A percentile compares a stretch with the other conserved stretches of the same genome.
Conservation (phyloP, 2,113 vertebrate genomes). For the Ariopsis seemanni region DNA sequence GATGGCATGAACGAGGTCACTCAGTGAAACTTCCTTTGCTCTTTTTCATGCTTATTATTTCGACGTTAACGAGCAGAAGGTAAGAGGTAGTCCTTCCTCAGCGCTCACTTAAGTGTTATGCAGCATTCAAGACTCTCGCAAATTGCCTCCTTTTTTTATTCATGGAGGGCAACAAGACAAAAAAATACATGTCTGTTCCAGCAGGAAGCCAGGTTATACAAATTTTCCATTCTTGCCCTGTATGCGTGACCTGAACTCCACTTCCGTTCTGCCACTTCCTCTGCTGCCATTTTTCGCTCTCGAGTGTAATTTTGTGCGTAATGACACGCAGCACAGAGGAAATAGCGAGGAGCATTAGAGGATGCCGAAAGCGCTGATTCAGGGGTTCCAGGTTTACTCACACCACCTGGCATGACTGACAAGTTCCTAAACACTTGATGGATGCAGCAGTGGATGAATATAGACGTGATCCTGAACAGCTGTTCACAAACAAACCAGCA, state of each 20-base stretch:
- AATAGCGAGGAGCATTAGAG: conserved; percentile 18
- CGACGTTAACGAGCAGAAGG: conserved; percentile 13
- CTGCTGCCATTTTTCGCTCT: neutral
- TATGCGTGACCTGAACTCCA: neutral
- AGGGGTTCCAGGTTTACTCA: conserved; percentile 14
- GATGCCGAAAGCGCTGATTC: neutral
- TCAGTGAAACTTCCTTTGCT: neutral
- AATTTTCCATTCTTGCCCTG: neutral
- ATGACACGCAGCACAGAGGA: neutral
- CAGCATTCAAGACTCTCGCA: neutral
- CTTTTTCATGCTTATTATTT: neutral
- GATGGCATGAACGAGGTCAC: neutral
- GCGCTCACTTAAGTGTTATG: neutral
- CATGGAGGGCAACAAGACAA: neutral
- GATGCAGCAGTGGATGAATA: conserved; percentile 35
- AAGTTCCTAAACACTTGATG: conserved; percentile 27
- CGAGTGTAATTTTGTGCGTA: neutral
- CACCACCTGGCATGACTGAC: conserved; percentile 31
- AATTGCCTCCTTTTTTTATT: conserved; percentile 26
- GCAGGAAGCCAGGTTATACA: neutral
- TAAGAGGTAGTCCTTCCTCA: neutral
- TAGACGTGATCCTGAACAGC: neutral
- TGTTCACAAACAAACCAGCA: neutral
- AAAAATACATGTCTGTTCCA: neutral
- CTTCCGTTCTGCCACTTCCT: neutral